These are phyloP conservation scores for Melolontha melolontha DNA, from an alignment of 2,888 invertebrate species.

Conservation along the genomic window DNA sequence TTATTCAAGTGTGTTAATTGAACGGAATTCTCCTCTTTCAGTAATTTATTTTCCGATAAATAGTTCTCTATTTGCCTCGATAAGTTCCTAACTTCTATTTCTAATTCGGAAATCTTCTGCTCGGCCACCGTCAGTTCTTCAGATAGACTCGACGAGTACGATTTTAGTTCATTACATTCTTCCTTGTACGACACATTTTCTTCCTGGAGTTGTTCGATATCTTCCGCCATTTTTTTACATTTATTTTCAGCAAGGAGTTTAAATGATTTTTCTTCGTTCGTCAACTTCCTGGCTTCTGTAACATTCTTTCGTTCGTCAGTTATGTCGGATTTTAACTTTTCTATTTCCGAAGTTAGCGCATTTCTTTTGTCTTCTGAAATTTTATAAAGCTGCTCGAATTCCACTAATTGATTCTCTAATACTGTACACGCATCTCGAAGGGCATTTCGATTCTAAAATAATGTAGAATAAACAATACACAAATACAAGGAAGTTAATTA, in stretches of 20 bases:
- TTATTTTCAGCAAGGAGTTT: slow-evolving; percentile 70
- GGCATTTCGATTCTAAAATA: slow-evolving; percentile 77
- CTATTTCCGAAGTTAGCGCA: slow-evolving; percentile 61
- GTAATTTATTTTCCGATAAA: slow-evolving; percentile 65
- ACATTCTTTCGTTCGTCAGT: slow-evolving; percentile 67
- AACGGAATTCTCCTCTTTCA: slow-evolving; percentile 73
- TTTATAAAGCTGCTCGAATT: slow-evolving; percentile 78
- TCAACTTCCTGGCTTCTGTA: slow-evolving; percentile 63
- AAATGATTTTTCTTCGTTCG: slow-evolving; percentile 71
- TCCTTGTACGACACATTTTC: slow-evolving; percentile 60
- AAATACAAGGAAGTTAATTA: no score
- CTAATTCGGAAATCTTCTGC: slow-evolving; percentile 57
- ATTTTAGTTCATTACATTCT: slow-evolving; percentile 59
- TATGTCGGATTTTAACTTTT: slow-evolving; percentile 61
- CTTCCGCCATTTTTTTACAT: slow-evolving; percentile 64
- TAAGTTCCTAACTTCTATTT: slow-evolving; percentile 57
- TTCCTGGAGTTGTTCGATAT: slow-evolving; percentile 63
- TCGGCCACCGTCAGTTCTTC: slow-evolving; percentile 59
- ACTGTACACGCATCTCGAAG: slow-evolving; percentile 83
- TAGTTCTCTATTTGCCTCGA: slow-evolving; percentile 64
- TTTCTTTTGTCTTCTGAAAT: slow-evolving; percentile 59
- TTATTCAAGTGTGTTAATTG: slow-evolving; percentile 71
- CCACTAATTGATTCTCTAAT: slow-evolving; percentile 84
- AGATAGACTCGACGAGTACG: slow-evolving; percentile 56
- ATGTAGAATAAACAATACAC: slow-evolving; percentile 44